Conservation (phyloP, 2,888 invertebrate species). For the Ophonus ardosiacus region DNA sequence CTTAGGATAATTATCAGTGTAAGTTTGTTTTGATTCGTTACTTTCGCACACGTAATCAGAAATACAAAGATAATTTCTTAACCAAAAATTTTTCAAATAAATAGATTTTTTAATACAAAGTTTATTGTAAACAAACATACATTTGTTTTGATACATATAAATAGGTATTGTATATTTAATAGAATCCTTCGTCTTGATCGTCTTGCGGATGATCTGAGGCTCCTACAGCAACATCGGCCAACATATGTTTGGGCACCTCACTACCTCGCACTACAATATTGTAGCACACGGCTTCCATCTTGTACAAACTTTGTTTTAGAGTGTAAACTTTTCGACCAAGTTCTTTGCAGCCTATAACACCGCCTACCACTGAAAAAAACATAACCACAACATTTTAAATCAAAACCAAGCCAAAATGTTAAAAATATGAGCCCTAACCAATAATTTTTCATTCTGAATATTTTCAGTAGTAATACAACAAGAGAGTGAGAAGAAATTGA, state of each 20-base stretch:
- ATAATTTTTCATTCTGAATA: no score
- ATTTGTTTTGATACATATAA: no score
- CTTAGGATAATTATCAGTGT: no score
- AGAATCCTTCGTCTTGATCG: slow-evolving; percentile 73
- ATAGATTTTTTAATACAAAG: no score
- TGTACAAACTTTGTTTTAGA: slow-evolving; percentile 85
- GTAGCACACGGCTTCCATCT: slow-evolving; percentile 91
- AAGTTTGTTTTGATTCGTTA: no score
- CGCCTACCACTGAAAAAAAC: slow-evolving; percentile 75
- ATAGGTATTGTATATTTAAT: slow-evolving; percentile 52
- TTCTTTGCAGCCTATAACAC: slow-evolving; percentile 79
- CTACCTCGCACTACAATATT: slow-evolving; percentile 88
- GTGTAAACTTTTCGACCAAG: slow-evolving; percentile 84
- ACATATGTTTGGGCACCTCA: slow-evolving; percentile 86
- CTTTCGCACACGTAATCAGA: no score
- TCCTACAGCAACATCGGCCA: slow-evolving; percentile 77
- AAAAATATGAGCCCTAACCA: no score
- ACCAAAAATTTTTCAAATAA: no score
- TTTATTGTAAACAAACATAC: no score
- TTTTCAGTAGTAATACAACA: no score
- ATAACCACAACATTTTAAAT: slow-evolving; percentile 69
- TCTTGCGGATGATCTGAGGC: slow-evolving; percentile 69
- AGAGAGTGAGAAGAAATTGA: no score
- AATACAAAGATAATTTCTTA: no score
- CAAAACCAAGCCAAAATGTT: slow-evolving; percentile 16